A percentile compares a stretch with the other conserved stretches of the same genome.
phyloP scores from a whole-genome alignment of 2,113 vertebrate genomes.

The Callorhinus ursinus region DNA sequence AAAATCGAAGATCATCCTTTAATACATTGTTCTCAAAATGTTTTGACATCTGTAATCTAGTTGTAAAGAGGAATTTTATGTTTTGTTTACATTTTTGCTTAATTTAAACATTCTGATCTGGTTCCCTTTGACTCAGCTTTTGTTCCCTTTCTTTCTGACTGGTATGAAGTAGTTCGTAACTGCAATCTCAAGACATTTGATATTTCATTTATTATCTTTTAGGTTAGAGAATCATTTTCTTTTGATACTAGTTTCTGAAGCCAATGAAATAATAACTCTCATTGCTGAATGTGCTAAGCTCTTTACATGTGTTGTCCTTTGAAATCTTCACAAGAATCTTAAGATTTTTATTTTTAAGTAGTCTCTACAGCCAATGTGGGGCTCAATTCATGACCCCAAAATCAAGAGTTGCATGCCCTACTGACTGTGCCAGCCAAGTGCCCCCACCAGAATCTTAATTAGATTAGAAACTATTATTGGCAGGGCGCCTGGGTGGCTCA shows the following conservation, averaged over 20 bases:
- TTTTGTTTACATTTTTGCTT: conserved; percentile 20
- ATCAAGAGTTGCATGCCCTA: not conserved
- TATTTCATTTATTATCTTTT: conserved; percentile 1
- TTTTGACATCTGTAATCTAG: conserved; percentile 2
- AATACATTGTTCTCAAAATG: conserved; percentile 13
- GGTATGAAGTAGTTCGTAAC: not conserved
- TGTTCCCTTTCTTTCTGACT: not conserved
- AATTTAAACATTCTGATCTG: not conserved
- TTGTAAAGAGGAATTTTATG: not conserved
- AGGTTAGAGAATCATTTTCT: conserved; percentile 37
- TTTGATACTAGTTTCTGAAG: not conserved
- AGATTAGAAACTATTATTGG: not conserved
- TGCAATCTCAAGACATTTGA: not conserved
- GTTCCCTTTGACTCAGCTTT: not conserved
- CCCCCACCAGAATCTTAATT: conserved; percentile 1
- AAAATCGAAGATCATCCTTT: not conserved
- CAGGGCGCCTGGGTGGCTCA: too few relatives aligned
- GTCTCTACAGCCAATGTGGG: not conserved
- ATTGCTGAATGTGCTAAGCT: not conserved
- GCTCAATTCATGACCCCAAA: not conserved
- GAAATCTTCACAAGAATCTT: conserved; percentile 24
- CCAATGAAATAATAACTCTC: not conserved
- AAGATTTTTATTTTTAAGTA: not conserved
- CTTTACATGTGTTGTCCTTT: not conserved
- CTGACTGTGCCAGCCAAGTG: not conserved